A percentile compares a stretch with the other conserved stretches of the same genome.
Evolutionary conservation across 2,113 vertebrate species (phyloP).

Genomic region (Forbesichthys agassizii): DNA sequence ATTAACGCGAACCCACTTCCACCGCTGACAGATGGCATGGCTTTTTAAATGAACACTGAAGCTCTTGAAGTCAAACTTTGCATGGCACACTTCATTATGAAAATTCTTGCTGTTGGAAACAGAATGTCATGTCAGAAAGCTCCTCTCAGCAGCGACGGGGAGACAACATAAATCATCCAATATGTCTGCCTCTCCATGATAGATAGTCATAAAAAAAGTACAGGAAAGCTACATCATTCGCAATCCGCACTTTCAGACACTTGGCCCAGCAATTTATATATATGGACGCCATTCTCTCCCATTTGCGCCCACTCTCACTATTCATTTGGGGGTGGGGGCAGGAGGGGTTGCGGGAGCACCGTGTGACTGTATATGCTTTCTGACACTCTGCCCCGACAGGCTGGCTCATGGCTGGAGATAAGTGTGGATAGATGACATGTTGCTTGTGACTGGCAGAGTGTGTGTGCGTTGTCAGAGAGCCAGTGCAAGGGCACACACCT

Average conservation of each 20-base stretch:
- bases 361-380: conserved; percentile 24
- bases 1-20: conserved; percentile 22
- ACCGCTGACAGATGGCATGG: conserved; percentile 30
- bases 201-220: conserved; percentile 44
- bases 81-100: conserved; percentile 46
- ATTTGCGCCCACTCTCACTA: conserved; percentile 13
- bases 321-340: conserved; percentile 27
- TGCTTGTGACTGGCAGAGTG: conserved; percentile 33
- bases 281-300: conserved; percentile 33
- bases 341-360: conserved; percentile 3
- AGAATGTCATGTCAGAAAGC: conserved; percentile 21
- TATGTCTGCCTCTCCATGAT: conserved; percentile 42
- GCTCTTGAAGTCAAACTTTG: conserved; percentile 47
- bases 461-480: conserved; percentile 40
- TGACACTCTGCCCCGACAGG: conserved; percentile 48
- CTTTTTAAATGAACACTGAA: conserved; percentile 37
- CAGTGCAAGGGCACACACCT: conserved; percentile 33
- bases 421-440: conserved; percentile 57
- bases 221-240: conserved; percentile 49
- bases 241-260: conserved; percentile 48
- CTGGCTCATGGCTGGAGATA: conserved; percentile 49
- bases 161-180: conserved; percentile 52
- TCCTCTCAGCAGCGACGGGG: conserved; percentile 26
- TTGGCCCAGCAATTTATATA: conserved; percentile 42
- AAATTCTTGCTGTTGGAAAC: conserved; percentile 23